Evolutionary conservation across 2,888 invertebrate genomes (phyloP).

Genomic region (Camptogramma bilineatum): DNA sequence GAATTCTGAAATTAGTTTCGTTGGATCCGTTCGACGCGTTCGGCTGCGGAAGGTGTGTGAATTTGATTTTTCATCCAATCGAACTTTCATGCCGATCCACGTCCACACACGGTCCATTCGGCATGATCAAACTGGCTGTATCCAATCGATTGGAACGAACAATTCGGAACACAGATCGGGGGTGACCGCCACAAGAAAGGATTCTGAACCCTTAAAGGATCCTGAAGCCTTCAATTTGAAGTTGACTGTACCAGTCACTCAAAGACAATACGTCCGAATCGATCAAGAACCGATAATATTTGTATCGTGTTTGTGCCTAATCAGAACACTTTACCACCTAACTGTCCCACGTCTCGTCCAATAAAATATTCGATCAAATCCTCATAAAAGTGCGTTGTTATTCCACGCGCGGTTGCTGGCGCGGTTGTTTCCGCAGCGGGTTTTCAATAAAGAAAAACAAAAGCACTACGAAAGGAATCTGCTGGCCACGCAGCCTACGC

Average conservation of each 20-base stretch:
- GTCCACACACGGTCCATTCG: too few relatives aligned
- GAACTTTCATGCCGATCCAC: too few relatives aligned
- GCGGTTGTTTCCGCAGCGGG: slow-evolving; percentile 44
- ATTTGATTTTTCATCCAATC: too few relatives aligned
- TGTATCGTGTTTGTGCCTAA: not conserved
- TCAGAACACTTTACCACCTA: not conserved
- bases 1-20: too few relatives aligned
- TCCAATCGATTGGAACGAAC: too few relatives aligned
- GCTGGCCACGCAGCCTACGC: slow-evolving; percentile 50
- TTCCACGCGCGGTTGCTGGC: slow-evolving; percentile 37
- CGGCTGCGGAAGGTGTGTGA: too few relatives aligned
- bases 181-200: too few relatives aligned
- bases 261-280: not conserved
- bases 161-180: too few relatives aligned
- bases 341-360: slow-evolving; percentile 25
- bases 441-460: slow-evolving; percentile 54
- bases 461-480: slow-evolving; percentile 50
- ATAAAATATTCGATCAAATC: slow-evolving; percentile 31
- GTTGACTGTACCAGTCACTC: not conserved
- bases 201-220: too few relatives aligned
- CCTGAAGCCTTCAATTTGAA: too few relatives aligned
- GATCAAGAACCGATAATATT: not conserved
- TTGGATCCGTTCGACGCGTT: too few relatives aligned
- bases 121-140: too few relatives aligned
- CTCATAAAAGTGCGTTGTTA: slow-evolving; percentile 33